phyloP scores from a whole-genome alignment of 2,888 invertebrate species.

The Myathropa florea region DNA sequence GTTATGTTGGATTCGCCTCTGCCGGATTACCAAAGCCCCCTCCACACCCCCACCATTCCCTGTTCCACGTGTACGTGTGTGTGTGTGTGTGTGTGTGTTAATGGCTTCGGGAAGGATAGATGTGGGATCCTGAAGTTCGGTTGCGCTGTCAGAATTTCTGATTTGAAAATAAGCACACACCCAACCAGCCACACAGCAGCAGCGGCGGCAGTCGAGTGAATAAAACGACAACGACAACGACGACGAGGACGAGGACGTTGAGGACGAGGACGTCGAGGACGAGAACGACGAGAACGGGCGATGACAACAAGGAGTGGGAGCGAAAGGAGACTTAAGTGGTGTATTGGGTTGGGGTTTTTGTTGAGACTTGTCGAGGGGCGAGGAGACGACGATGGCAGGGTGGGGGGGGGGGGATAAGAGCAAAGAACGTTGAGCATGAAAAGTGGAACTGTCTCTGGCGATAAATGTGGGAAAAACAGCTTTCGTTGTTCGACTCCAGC shows the following conservation, averaged over 20 bases:
- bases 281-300: neutral
- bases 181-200: conserved; percentile 1
- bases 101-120: conserved; percentile 68
- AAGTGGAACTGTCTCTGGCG: conserved; percentile 67
- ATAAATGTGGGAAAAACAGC: conserved; percentile 70
- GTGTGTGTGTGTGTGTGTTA: conserved; percentile 36
- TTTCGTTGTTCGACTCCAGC: conserved; percentile 29
- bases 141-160: conserved; percentile 70
- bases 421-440: conserved; percentile 36
- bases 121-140: conserved; percentile 70
- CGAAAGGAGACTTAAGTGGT: neutral
- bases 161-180: conserved; percentile 66
- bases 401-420: conserved; percentile 6
- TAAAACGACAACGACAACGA: conserved; percentile 29
- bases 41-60: neutral
- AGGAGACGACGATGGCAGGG: neutral
- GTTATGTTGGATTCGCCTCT: conserved; percentile 34
- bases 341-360: neutral
- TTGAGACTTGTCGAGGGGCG: neutral
- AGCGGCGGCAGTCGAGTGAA: conserved; percentile 31
- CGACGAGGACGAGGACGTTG: neutral
- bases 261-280: neutral
- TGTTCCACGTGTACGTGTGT: too few species aligned
- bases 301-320: neutral
- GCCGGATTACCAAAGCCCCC: neutral